Percentiles rank a stretch among this genome's conserved stretches.
These are phyloP conservation scores for Phocides pigmalion DNA, from an alignment of 1,140 invertebrate species.

Conservation along the genomic window DNA sequence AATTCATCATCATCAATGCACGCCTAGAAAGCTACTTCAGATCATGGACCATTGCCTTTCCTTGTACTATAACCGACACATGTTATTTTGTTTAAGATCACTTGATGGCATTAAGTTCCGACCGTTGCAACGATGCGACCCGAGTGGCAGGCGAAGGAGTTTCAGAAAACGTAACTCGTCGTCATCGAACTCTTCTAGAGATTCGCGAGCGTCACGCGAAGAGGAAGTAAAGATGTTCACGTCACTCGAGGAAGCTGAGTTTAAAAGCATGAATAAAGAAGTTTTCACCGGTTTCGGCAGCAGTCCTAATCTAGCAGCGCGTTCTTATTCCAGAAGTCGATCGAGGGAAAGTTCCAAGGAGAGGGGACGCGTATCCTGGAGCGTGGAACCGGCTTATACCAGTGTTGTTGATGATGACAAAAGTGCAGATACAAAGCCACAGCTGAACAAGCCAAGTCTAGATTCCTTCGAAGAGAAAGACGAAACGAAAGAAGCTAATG, in stretches of 20 bases:
- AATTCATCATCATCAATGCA: conserved; percentile 49
- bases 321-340: conserved; percentile 81
- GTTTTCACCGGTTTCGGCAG: conserved; percentile 64
- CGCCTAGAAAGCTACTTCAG: conserved; percentile 51
- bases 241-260: conserved; percentile 85
- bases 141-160: conserved; percentile 83
- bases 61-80: conserved; percentile 67
- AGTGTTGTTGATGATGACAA: conserved; percentile 49
- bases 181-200: conserved; percentile 84
- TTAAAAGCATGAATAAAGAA: conserved; percentile 68
- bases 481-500: conserved; percentile 57
- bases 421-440: conserved; percentile 50
- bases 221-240: conserved; percentile 86
- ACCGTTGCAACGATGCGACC: conserved; percentile 84
- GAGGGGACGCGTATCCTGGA: conserved; percentile 52
- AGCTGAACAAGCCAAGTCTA: conserved; percentile 61
- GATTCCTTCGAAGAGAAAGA: conserved; percentile 73
- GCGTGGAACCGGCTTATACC: conserved; percentile 51
- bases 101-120: conserved; percentile 85
- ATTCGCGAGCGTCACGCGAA: conserved; percentile 84
- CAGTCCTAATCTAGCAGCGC: conserved; percentile 76
- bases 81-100: conserved; percentile 83
- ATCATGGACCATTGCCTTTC: conserved; percentile 51
- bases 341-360: conserved; percentile 74
- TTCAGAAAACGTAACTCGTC: conserved; percentile 85